Evolutionary conservation across 64 coral and sea anemone species (phyloP).

Genomic region (Montipora efflorescens): DNA sequence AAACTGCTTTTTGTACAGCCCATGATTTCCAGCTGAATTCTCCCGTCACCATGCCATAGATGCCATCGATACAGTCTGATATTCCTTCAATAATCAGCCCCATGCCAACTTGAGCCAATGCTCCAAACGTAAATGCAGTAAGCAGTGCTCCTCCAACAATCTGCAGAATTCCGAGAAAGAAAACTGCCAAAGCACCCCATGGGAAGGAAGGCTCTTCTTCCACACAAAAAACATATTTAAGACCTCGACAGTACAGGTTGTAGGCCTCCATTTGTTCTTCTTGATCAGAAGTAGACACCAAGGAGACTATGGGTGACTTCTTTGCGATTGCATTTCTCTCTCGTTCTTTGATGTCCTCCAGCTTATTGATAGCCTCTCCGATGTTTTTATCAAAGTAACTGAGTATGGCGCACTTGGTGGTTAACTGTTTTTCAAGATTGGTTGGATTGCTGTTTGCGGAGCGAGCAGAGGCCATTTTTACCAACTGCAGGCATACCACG

Average conservation of each 20-base stretch:
- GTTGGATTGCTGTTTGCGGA: background rate
- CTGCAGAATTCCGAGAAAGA: constrained; percentile 12
- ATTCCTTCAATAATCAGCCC: constrained; percentile 28
- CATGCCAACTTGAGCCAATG: constrained; percentile 15
- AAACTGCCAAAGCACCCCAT: background rate
- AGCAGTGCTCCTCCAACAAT: constrained; percentile 22
- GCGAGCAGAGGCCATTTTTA: background rate
- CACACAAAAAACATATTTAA: constrained; percentile 5
- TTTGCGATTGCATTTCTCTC: constrained; percentile 6
- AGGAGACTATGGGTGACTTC: background rate
- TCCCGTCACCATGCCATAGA: background rate
- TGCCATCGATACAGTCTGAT: constrained; percentile 14
- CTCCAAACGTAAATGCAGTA: constrained; percentile 2
- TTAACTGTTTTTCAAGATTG: constrained; percentile 13
- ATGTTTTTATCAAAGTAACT: constrained; percentile 43
- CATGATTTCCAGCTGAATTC: constrained; percentile 10
- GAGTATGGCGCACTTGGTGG: background rate
- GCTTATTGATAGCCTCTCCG: background rate
- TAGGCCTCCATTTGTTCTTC: background rate
- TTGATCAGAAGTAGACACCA: constrained; percentile 3
- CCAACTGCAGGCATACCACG: constrained; percentile 2
- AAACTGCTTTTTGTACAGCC: background rate
- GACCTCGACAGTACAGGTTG: constrained; percentile 5
- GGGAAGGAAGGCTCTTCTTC: background rate
- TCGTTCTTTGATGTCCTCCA: background rate